Conservation (phyloP, 2,113 vertebrate species). For the Lates calcarifer region DNA sequence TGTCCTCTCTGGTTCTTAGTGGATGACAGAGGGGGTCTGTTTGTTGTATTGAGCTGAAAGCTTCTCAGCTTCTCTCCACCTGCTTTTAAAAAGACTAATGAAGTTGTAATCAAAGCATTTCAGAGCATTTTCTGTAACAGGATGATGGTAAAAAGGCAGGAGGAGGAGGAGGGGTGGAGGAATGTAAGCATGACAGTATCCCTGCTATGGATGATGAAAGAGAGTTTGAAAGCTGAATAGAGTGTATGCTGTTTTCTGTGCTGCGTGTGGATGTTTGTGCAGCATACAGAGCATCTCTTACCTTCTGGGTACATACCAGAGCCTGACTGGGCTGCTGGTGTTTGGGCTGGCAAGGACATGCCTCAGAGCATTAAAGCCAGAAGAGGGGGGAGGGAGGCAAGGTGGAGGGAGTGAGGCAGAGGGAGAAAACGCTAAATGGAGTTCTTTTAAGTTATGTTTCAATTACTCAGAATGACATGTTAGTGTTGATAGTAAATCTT, state of each 20-base stretch:
- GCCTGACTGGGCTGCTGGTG: slow-evolving; percentile 23
- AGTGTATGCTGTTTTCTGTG: slow-evolving; percentile 18
- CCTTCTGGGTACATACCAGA: slow-evolving; percentile 8
- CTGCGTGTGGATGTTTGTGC: slow-evolving; percentile 33
- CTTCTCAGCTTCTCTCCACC: slow-evolving; percentile 2
- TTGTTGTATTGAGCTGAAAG: slow-evolving; percentile 13
- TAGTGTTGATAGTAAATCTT: no score
- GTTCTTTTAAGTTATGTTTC: not conserved
- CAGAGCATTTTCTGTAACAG: slow-evolving; percentile 19
- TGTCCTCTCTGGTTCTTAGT: slow-evolving; percentile 13
- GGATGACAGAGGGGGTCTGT: slow-evolving; percentile 1
- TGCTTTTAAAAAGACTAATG: slow-evolving; percentile 28
- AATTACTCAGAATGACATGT: not conserved
- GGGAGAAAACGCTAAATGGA: slow-evolving; percentile 6
- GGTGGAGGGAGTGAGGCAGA: not conserved
- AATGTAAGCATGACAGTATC: slow-evolving; percentile 10
- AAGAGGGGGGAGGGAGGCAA: not conserved
- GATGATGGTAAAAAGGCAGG: slow-evolving; percentile 25
- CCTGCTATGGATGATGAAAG: slow-evolving; percentile 21
- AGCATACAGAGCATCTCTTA: slow-evolving; percentile 29
- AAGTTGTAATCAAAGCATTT: slow-evolving; percentile 28
- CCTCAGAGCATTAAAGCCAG: not conserved
- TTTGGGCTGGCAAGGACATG: slow-evolving; percentile 23
- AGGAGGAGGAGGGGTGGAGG: slow-evolving; percentile 15
- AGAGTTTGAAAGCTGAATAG: slow-evolving; percentile 14